Evolutionary conservation across 92 coral and sea anemone genomes (phyloP).

Genomic region (Montipora capitata): DNA sequence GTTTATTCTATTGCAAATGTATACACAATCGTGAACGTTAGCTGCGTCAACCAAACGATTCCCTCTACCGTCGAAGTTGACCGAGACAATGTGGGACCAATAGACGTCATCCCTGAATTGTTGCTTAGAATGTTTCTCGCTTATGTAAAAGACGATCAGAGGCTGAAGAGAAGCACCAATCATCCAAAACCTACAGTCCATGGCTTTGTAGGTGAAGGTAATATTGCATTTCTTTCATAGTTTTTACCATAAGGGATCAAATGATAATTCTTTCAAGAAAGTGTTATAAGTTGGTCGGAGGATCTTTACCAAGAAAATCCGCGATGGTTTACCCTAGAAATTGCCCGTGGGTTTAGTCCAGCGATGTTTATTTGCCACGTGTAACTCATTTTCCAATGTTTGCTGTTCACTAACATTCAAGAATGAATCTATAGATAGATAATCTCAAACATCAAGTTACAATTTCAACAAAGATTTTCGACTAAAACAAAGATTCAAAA

Average conservation of each 20-base stretch:
- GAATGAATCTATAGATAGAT: background rate
- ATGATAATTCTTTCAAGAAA: background rate
- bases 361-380: background rate
- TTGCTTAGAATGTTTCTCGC: background rate
- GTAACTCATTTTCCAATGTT: background rate
- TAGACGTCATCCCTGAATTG: conserved; percentile 5
- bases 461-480: background rate
- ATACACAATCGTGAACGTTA: background rate
- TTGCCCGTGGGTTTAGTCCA: too few species aligned
- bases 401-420: too few species aligned
- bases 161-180: background rate
- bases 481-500: too few species aligned
- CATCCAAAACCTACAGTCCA: background rate
- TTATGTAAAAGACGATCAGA: background rate
- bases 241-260: too few species aligned
- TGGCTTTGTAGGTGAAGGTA: conserved; percentile 29
- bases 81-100: background rate
- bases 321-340: background rate
- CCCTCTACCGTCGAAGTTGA: background rate
- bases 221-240: background rate
- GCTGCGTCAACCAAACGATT: background rate
- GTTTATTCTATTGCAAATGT: background rate
- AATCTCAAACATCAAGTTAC: background rate
- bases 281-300: background rate
- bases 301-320: background rate